Conservation (phyloP, 64 coral and sea anemone species). For the Montipora efflorescens region DNA sequence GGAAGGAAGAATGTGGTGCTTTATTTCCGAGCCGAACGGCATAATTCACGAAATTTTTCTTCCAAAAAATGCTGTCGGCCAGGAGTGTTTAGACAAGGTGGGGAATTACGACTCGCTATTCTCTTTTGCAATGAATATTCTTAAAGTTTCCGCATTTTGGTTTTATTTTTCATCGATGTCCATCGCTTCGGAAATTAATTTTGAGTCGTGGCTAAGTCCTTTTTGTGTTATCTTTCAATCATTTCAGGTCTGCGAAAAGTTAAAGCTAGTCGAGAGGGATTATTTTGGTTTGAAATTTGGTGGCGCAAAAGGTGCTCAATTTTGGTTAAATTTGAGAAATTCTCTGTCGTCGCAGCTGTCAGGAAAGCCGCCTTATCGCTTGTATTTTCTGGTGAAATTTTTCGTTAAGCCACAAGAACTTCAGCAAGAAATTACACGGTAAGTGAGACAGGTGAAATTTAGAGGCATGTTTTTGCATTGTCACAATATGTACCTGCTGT, state of each 20-base stretch:
- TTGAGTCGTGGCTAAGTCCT: neutral
- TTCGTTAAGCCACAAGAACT: constrained; percentile 99
- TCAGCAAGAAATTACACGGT: constrained; percentile 99
- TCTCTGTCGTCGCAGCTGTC: constrained; percentile 86
- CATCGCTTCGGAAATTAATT: neutral
- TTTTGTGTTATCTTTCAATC: constrained; percentile 24
- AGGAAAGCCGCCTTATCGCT: constrained; percentile 88
- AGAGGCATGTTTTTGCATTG: constrained; percentile 14
- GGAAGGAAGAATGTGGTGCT: constrained; percentile 89
- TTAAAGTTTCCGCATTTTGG: neutral
- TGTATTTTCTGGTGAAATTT: constrained; percentile 97
- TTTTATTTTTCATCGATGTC: neutral
- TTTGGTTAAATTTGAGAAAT: constrained; percentile 99
- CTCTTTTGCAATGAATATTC: constrained; percentile 34
- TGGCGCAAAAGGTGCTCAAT: constrained; percentile 82
- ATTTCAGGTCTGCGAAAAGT: constrained; percentile 92
- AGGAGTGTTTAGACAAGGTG: constrained; percentile 99
- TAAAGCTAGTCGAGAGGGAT: constrained; percentile 93
- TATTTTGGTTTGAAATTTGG: constrained; percentile 98
- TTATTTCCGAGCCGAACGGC: constrained; percentile 94
- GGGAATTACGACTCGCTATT: constrained; percentile 23
- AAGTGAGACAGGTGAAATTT: constrained; percentile 36
- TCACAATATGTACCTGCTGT: constrained; percentile 2
- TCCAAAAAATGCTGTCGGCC: constrained; percentile 86
- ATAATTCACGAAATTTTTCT: constrained; percentile 99